phyloP scores from a whole-genome alignment of 2,888 invertebrate genomes.

The Drosophila sordidula region DNA sequence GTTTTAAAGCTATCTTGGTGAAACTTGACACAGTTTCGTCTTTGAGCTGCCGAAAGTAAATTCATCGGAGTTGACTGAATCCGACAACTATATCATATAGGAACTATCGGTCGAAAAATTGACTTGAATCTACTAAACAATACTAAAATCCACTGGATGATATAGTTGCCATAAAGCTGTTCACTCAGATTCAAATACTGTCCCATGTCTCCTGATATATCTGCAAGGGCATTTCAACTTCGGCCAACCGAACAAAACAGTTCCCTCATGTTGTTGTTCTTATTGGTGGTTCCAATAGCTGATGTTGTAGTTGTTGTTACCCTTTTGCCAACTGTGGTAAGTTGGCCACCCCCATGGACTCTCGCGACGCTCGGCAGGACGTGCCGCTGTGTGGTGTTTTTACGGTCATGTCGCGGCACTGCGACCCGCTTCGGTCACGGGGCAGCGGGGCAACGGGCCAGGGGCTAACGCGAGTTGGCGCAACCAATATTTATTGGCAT shows the following conservation, averaged over 20 bases:
- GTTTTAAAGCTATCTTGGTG: too few species aligned
- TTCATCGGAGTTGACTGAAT: too few species aligned
- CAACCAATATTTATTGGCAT: slow-evolving; percentile 55
- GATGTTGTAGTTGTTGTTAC: slow-evolving; percentile 49
- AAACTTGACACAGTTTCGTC: too few species aligned
- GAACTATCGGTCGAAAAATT: too few species aligned
- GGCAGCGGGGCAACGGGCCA: not conserved
- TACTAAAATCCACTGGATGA: too few species aligned
- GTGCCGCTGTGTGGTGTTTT: slow-evolving; percentile 68
- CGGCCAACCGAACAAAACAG: not conserved
- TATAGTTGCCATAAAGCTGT: not conserved
- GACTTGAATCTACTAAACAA: too few species aligned
- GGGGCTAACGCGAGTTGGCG: slow-evolving; percentile 36
- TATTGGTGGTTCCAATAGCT: slow-evolving; percentile 42
- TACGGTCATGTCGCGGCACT: slow-evolving; percentile 65
- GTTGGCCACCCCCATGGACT: slow-evolving; percentile 66
- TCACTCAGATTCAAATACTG: too few species aligned
- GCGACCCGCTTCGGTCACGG: slow-evolving; percentile 7
- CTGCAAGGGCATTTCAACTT: not conserved
- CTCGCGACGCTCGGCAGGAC: slow-evolving; percentile 36
- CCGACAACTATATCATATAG: too few species aligned
- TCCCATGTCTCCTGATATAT: not conserved
- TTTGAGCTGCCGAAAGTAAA: too few species aligned
- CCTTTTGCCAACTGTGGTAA: slow-evolving; percentile 41
- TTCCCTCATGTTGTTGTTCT: slow-evolving; percentile 17